Evolutionary conservation across 2,113 vertebrate species (phyloP).

Genomic region (Lanius collurio): DNA sequence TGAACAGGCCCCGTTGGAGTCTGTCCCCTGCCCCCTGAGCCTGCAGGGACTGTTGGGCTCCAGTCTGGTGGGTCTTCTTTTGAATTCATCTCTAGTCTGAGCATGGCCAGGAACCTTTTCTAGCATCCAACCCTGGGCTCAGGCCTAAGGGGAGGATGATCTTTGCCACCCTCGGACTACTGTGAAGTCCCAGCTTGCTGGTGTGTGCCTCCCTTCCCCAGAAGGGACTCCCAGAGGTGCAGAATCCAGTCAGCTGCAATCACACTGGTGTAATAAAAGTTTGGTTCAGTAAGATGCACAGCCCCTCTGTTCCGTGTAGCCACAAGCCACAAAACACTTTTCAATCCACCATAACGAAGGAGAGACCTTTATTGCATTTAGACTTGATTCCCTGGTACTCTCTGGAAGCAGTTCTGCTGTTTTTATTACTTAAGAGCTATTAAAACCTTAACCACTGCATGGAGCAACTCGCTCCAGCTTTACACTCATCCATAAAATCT

Average conservation of each 20-base stretch:
- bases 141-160: background rate
- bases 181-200: accelerated
- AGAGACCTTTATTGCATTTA: constrained; percentile 46
- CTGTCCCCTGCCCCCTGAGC: background rate
- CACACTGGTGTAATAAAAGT: background rate
- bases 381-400: constrained; percentile 52
- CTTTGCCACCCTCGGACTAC: background rate
- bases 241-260: background rate
- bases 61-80: background rate
- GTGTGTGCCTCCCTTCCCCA: background rate
- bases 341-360: background rate
- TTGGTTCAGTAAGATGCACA: background rate
- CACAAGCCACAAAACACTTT: constrained; percentile 50
- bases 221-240: background rate
- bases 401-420: constrained; percentile 26
- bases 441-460: constrained; percentile 53
- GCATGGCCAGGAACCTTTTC: background rate
- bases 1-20: background rate
- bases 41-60: background rate
- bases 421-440: constrained; percentile 54
- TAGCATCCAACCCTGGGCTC: background rate
- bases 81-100: background rate
- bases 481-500: constrained; percentile 19
- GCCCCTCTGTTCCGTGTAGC: background rate
- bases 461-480: constrained; percentile 19